Conservation (phyloP, 2,888 invertebrate species). For the Dione vanillae region DNA sequence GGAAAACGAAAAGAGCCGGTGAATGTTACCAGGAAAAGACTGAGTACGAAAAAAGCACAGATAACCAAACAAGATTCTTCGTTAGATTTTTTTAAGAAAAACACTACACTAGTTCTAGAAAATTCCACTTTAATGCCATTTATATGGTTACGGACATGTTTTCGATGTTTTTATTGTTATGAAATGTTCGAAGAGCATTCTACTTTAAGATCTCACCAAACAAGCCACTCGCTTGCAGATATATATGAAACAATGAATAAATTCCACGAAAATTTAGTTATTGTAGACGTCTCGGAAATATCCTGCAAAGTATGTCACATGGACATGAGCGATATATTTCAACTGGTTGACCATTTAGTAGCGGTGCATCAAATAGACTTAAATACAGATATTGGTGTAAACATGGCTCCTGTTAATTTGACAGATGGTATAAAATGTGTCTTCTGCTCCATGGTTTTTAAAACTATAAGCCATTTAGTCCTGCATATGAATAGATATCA, state of each 20-base stretch:
- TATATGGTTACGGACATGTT: slow-evolving; percentile 54
- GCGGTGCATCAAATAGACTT: slow-evolving; percentile 49
- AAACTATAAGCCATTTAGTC: slow-evolving; percentile 57
- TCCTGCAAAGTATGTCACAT: slow-evolving; percentile 56
- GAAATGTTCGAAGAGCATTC: slow-evolving; percentile 51
- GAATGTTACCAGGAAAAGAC: slow-evolving; percentile 23
- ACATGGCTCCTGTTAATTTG: slow-evolving; percentile 55
- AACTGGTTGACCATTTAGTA: slow-evolving; percentile 53
- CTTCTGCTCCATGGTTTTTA: slow-evolving; percentile 56
- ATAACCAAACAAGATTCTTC: slow-evolving; percentile 29
- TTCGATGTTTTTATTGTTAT: slow-evolving; percentile 60
- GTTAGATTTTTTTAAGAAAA: slow-evolving; percentile 50
- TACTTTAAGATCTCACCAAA: slow-evolving; percentile 54
- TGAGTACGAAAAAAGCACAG: slow-evolving; percentile 20
- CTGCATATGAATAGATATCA: slow-evolving; percentile 59
- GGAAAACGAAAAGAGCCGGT: slow-evolving; percentile 19
- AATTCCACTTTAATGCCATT: slow-evolving; percentile 59
- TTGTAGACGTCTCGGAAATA: slow-evolving; percentile 58
- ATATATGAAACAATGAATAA: slow-evolving; percentile 50
- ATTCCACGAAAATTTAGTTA: slow-evolving; percentile 50
- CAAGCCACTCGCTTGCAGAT: slow-evolving; percentile 45
- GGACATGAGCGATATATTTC: slow-evolving; percentile 49
- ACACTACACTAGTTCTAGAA: slow-evolving; percentile 53
- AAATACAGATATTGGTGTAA: slow-evolving; percentile 45
- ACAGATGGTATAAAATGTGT: slow-evolving; percentile 57